Evolutionary conservation across 2,797 vertebrate species (phyloP).

Genomic region (Prionace glauca): DNA sequence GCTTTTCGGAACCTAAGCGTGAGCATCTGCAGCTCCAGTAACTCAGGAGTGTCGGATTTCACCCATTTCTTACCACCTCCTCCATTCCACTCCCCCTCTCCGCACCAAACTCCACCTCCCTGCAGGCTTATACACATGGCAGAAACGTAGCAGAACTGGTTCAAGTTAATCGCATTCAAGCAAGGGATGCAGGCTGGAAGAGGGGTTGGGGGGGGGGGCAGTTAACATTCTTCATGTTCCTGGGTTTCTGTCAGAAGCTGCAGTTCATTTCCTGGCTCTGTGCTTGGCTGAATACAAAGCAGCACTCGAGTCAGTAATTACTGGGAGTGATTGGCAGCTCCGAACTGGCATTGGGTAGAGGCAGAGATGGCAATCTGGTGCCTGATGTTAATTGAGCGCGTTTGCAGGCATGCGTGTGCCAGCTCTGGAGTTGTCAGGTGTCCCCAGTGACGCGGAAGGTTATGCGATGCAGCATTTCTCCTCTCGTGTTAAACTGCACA

Average conservation of each 20-base stretch:
- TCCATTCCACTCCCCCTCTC: neutral
- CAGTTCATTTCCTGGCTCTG: neutral
- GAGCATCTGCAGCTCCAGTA: neutral
- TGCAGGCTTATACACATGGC: neutral
- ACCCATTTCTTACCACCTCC: neutral
- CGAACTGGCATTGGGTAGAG: neutral
- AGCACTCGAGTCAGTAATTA: conserved; percentile 4
- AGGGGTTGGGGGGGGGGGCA: neutral
- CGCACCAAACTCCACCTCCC: neutral
- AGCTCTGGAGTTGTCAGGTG: neutral
- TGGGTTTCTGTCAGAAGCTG: neutral
- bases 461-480: neutral
- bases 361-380: neutral
- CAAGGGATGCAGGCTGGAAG: neutral
- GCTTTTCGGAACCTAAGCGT: neutral
- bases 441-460: neutral
- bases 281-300: neutral
- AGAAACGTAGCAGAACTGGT: neutral
- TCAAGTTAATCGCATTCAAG: neutral
- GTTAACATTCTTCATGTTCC: neutral
- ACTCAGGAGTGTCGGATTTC: neutral
- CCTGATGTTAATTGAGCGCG: neutral
- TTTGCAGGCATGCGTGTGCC: neutral
- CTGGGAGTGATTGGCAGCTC: neutral
- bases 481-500: neutral